Conservation (phyloP, 2,888 invertebrate genomes). For the Strigamia transsilvanica region DNA sequence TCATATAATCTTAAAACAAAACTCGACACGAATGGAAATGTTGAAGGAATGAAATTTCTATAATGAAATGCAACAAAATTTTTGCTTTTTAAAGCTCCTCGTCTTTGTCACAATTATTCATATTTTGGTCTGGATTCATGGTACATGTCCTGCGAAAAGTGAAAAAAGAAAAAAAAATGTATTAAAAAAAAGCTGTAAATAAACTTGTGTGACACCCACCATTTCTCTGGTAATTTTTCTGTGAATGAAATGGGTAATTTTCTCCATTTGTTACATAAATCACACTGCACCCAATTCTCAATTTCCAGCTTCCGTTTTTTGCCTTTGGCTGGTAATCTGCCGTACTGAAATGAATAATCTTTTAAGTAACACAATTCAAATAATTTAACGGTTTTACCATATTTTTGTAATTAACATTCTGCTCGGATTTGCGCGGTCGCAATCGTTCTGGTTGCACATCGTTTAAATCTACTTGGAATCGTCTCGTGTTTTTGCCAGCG, state of each 20-base stretch:
- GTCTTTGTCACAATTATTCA: not conserved
- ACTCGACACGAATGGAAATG: not conserved
- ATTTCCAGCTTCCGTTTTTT: not conserved
- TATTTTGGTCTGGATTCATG: slow-evolving; percentile 22
- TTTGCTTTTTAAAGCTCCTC: not conserved
- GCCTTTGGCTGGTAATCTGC: not conserved
- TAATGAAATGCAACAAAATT: too few relatives aligned
- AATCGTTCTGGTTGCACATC: slow-evolving; percentile 40
- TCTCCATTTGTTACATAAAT: slow-evolving; percentile 14
- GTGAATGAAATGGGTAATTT: not conserved
- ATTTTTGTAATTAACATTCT: not conserved
- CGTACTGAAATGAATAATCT: not conserved
- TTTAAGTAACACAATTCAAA: too few relatives aligned
- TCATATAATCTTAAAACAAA: not conserved
- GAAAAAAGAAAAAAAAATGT: not conserved
- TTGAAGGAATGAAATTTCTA: not conserved
- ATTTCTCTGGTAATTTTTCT: slow-evolving; percentile 25
- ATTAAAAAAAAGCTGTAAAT: not conserved
- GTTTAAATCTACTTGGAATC: not conserved
- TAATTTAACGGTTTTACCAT: not conserved
- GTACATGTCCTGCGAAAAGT: slow-evolving; percentile 1
- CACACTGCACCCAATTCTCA: slow-evolving; percentile 32
- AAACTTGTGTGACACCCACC: not conserved
- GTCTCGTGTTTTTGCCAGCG: not conserved
- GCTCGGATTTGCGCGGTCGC: not conserved